Conservation (phyloP, 2,888 invertebrate genomes). For the Pterostichus madidus region DNA sequence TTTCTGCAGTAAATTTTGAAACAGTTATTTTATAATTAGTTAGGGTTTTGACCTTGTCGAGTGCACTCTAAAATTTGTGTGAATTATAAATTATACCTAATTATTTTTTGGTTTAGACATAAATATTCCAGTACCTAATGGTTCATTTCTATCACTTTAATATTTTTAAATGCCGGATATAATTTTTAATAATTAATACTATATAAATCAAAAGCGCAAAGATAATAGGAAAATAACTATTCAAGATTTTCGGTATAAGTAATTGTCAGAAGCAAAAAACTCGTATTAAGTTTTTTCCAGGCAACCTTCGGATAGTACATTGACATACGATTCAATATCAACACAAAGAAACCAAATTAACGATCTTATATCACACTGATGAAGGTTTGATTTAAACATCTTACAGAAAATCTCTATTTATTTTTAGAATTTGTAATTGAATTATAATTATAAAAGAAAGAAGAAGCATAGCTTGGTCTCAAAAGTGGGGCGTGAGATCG, state of each 20-base stretch:
- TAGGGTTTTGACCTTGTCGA: constrained; percentile 18
- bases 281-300: background rate
- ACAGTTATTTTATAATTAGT: constrained; percentile 46
- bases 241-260: background rate
- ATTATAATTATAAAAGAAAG: too few species aligned
- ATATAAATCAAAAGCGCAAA: background rate
- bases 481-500: too few species aligned
- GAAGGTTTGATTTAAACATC: too few species aligned
- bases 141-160: background rate
- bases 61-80: constrained; percentile 6
- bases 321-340: constrained; percentile 17
- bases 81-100: constrained; percentile 16
- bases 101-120: constrained; percentile 5
- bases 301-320: constrained; percentile 9
- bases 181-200: background rate
- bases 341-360: background rate
- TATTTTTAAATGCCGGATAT: background rate
- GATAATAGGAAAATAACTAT: background rate
- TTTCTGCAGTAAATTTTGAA: constrained; percentile 29
- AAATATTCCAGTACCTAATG: background rate
- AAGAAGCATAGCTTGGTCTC: too few species aligned
- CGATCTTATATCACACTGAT: too few species aligned
- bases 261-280: background rate
- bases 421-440: too few species aligned
- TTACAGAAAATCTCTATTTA: too few species aligned